Conservation (phyloP, 1,140 invertebrate species). For the Thaumetopoea pityocampa region DNA sequence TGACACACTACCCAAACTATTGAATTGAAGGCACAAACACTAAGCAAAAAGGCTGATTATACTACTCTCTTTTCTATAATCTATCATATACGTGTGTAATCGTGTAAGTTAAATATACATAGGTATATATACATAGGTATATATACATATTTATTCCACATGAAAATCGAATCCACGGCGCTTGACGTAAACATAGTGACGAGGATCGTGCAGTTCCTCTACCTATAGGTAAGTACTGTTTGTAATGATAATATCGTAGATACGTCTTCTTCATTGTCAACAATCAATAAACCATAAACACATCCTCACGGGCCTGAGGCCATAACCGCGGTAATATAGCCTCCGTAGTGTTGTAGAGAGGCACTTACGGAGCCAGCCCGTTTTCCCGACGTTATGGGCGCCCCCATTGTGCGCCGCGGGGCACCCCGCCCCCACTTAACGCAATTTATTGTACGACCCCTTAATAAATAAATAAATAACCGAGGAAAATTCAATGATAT, state of each 20-base stretch:
- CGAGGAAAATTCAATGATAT: slow-evolving; percentile 70
- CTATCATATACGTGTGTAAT: too few relatives aligned
- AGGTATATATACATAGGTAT: too few relatives aligned
- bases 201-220: too few relatives aligned
- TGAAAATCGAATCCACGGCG: too few relatives aligned
- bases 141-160: too few relatives aligned
- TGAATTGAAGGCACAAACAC: too few relatives aligned
- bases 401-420: slow-evolving; percentile 57
- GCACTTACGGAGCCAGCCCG: slow-evolving; percentile 61
- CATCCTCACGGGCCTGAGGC: slow-evolving; percentile 27
- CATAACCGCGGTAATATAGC: slow-evolving; percentile 48
- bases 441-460: slow-evolving; percentile 67
- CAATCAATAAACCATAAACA: slow-evolving; percentile 9
- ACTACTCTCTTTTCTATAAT: too few relatives aligned
- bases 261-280: neutral
- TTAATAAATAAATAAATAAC: slow-evolving; percentile 74
- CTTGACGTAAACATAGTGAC: too few relatives aligned
- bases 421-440: slow-evolving; percentile 66
- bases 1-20: too few relatives aligned
- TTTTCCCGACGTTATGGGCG: slow-evolving; percentile 63
- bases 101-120: too few relatives aligned
- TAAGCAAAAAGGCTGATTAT: too few relatives aligned
- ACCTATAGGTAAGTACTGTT: neutral
- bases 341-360: slow-evolving; percentile 51
- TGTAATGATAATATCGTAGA: neutral